phyloP scores from a whole-genome alignment of 2,888 invertebrate species.

The Hypsopygia costalis region DNA sequence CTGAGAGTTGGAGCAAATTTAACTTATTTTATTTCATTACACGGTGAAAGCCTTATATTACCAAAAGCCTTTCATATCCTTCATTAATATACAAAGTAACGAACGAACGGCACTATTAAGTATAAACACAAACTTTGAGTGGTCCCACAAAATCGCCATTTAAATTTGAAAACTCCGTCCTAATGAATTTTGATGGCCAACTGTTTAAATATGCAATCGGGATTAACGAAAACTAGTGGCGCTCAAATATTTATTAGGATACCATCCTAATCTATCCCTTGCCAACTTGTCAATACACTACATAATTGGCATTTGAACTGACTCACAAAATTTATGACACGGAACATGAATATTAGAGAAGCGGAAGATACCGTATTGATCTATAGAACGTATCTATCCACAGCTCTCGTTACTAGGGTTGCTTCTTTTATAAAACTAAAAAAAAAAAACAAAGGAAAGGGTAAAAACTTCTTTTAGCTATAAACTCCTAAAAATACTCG shows the following conservation, averaged over 20 bases:
- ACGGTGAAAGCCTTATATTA: too few species aligned
- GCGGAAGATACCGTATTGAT: constrained; percentile 4
- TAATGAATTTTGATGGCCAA: constrained; percentile 25
- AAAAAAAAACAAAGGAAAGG: too few species aligned
- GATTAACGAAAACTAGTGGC: constrained; percentile 25
- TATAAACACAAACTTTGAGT: constrained; percentile 7
- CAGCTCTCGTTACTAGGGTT: neutral
- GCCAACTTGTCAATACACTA: constrained; percentile 37
- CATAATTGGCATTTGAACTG: constrained; percentile 27
- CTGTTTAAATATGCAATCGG: constrained; percentile 23
- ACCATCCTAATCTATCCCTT: constrained; percentile 21
- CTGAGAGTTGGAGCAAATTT: too few species aligned
- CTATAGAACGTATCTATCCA: neutral
- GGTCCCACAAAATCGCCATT: neutral
- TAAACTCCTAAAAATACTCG: too few species aligned
- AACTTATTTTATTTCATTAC: too few species aligned
- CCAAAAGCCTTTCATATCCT: too few species aligned
- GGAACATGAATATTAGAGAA: constrained; percentile 36
- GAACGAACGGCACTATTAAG: too few species aligned
- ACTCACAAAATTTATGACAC: constrained; percentile 30
- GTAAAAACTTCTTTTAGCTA: too few species aligned
- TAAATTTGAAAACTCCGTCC: constrained; percentile 4
- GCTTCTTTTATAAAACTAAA: neutral
- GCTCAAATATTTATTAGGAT: constrained; percentile 38
- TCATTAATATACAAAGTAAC: too few species aligned